Conservation (phyloP, 2,888 invertebrate genomes). For the Drosophila nigritarsus region DNA sequence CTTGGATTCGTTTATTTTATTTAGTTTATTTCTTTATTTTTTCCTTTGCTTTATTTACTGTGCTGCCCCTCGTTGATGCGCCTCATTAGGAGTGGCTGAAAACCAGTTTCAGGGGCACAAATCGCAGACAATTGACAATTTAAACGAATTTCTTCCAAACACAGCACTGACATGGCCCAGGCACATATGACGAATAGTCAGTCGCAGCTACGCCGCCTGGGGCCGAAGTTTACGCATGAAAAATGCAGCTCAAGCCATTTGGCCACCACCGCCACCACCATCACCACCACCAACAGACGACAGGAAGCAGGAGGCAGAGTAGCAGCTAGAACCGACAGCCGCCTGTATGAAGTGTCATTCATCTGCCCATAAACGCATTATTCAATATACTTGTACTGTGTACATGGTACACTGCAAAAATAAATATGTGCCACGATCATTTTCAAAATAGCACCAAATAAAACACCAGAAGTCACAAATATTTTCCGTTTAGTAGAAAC, state of each 20-base stretch:
- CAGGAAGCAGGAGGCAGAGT: constrained; percentile 15
- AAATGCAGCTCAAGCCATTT: constrained; percentile 66
- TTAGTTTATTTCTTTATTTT: constrained; percentile 28
- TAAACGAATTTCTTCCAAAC: constrained; percentile 79
- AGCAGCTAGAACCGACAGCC: constrained; percentile 61
- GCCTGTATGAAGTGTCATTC: constrained; percentile 84
- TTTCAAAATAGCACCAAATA: neutral
- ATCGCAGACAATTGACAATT: constrained; percentile 78
- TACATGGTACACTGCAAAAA: constrained; percentile 5
- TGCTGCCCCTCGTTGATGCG: constrained; percentile 57
- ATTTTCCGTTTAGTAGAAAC: neutral
- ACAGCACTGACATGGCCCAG: constrained; percentile 72
- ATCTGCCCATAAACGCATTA: constrained; percentile 84
- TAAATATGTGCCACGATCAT: neutral
- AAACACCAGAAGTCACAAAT: neutral
- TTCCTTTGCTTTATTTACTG: constrained; percentile 20
- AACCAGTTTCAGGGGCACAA: constrained; percentile 67
- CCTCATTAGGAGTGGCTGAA: constrained; percentile 78
- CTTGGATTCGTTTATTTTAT: constrained; percentile 62
- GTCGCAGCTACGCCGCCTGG: constrained; percentile 46
- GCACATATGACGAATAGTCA: constrained; percentile 78
- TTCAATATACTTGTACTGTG: constrained; percentile 72
- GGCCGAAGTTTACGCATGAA: constrained; percentile 76
- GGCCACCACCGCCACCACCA: constrained; percentile 67
- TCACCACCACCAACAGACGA: constrained; percentile 49